phyloP scores from a whole-genome alignment of 2,797 vertebrate genomes.

The Lithobates pipiens region DNA sequence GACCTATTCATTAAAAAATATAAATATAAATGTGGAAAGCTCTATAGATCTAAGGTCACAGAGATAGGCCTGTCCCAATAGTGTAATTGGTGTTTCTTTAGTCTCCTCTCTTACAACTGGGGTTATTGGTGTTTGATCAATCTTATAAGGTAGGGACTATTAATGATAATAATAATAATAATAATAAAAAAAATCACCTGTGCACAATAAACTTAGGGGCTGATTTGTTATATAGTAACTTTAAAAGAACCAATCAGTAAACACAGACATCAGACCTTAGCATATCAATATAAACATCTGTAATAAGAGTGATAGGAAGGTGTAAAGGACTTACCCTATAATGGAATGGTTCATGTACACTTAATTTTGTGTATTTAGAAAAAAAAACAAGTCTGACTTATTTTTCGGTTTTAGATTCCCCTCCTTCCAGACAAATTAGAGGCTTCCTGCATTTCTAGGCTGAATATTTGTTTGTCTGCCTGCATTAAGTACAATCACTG shows the following conservation, averaged over 20 bases:
- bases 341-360: not conserved
- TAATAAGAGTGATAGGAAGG: not conserved
- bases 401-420: not conserved
- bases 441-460: constrained; percentile 20
- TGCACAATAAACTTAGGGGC: too few relatives aligned
- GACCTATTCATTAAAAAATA: too few relatives aligned
- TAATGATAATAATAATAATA: too few relatives aligned
- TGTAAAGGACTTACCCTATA: not conserved
- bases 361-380: not conserved
- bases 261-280: not conserved
- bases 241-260: too few relatives aligned
- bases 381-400: not conserved
- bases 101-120: too few relatives aligned
- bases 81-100: constrained; percentile 16
- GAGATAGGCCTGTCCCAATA: constrained; percentile 21
- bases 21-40: too few relatives aligned
- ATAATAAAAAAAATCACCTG: too few relatives aligned
- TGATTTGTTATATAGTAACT: not conserved
- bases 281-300: not conserved
- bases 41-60: constrained; percentile 16
- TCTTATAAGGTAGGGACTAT: too few relatives aligned
- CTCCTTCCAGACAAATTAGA: constrained; percentile 14
- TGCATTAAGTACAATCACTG: constrained; percentile 3
- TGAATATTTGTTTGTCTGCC: constrained; percentile 33
- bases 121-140: too few relatives aligned